Conservation (phyloP, 2,113 vertebrate species). For the Caranx ignobilis region DNA sequence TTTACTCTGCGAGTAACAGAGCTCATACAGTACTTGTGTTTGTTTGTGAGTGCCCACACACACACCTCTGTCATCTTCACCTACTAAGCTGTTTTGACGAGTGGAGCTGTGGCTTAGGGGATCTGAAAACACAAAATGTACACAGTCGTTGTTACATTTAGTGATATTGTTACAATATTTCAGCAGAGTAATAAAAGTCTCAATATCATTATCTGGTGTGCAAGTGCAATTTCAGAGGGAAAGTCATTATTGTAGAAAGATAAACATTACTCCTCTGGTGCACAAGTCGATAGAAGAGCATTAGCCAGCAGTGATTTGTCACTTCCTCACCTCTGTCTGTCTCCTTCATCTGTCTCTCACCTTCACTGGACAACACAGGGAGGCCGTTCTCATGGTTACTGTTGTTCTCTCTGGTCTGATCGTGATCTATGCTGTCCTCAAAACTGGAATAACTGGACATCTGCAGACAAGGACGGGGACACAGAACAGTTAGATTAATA, state of each 20-base stretch:
- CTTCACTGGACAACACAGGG: conserved; percentile 25
- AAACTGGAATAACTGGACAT: conserved; percentile 70
- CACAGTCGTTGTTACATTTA: not conserved
- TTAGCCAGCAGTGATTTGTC: not conserved
- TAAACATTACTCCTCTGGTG: not conserved
- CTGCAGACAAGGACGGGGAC: conserved; percentile 57
- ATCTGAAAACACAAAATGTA: conserved; percentile 36
- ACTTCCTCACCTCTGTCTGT: not conserved
- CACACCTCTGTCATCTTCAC: conserved; percentile 44
- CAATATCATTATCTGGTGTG: not conserved
- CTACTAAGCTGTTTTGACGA: conserved; percentile 26
- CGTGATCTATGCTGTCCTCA: conserved; percentile 60
- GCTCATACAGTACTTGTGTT: not conserved
- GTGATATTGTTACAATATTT: not conserved
- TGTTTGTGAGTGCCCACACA: not conserved
- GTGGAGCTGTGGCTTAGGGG: conserved; percentile 23
- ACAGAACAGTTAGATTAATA: not conserved
- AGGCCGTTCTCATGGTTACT: not conserved
- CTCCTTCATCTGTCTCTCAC: conserved; percentile 23
- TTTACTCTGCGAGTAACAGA: not conserved
- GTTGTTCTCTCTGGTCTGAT: conserved; percentile 9
- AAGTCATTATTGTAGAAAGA: not conserved
- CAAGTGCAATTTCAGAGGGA: not conserved
- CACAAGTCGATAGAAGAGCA: not conserved
- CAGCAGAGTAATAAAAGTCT: not conserved